Evolutionary conservation across 2,113 vertebrate genomes (phyloP), one percentile per base, ranked within the genome.

Genomic region (Poeciliopsis turrubarensis): DNA sequence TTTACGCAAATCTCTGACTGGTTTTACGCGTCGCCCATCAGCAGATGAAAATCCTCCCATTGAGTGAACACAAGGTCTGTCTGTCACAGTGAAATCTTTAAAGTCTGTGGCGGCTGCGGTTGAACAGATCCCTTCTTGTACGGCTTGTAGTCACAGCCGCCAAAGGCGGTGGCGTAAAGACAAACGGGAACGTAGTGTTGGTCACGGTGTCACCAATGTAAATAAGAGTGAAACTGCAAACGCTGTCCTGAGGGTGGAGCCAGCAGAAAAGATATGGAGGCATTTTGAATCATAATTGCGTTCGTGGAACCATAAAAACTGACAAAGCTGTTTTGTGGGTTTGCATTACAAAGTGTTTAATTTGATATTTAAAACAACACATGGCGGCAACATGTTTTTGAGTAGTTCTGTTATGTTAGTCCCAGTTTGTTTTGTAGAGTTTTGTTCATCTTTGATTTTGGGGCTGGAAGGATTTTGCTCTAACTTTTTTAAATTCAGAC

Each of bases 241-340:
- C 22, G 26, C 39, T 78, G 68, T 69, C 82, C 79, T 83, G 67
- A 77, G 65, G 86, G 64, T 70, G 82, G 84, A 51, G 80, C 84
- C 77, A 75, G 25, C 69, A 61, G 51, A 60, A 69, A 82, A 70
- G 54, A 67, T 73, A 75, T 41, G 10, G 27, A 4, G 22, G 31
- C 25, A 57, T 57, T 57, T 57, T 25, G 25, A 6, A 25, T 57
- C 65, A 1, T 70, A 27, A n/a, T 65, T 0, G 25, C n/a, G 15
- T 65, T 65, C 9, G n/a, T 57, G 22, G 51, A 57, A n/a, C 25
- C 51, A 25, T 57, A 3, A 25, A 57, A 10, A n/a, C 17, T 54
- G 51, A 9, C 51, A 57, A n/a, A 57, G 8, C 51, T 25, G 22
- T 57, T 57, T 57, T 25, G 2, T n/a, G 10, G 8, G 2, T 57